Evolutionary conservation across 1,140 invertebrate species (phyloP), one percentile per base, ranked within the genome.

Genomic region (Drosophila aff.): DNA sequence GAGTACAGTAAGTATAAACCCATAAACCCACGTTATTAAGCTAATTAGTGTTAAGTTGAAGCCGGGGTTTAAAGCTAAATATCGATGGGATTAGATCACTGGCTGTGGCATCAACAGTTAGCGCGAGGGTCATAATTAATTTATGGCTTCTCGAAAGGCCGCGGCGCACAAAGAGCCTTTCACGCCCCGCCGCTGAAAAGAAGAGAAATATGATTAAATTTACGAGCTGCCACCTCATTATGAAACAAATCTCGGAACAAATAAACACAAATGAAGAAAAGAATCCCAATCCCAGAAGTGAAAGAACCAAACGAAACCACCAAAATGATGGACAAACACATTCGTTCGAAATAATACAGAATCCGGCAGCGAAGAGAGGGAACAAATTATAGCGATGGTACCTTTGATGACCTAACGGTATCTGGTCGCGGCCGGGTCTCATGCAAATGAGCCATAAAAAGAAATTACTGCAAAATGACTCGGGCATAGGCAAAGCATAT

Each of bases 1-100:
- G 82, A 94, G 91, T 94, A 93, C 94, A 79, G 94, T 95, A 92
- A 94, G 94, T 93, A 46, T 11, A 23, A 23, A 23, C n/a, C 3
- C 38, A 36, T 46, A 52, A 72, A 36, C 31, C 5, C 36, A 44
- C 18, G 3, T 58, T 43, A 23, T 43, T 18, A 65, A 44, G 18
- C 16, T 68, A 62, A 78, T 64, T 61, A 61, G 31, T 43, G 41
- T 46, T 72, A n/a, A 61, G 47, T 58, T 41, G 50, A 18, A 18
- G 21, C 46, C 46, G 57, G 81, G 73, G 76, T 66, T 66, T 63
- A 78, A 67, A 63, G 47, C 46, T 68, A 41, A 64, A 82, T 74
- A 62, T 73, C 57, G 67, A 82, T 71, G 47, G 21, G 43, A 65
- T 78, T 69, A 61, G 71, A 76, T 82, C 47, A 65, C 49, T 57